A percentile compares a stretch with the other conserved stretches of the same genome.
Conservation (phyloP, 2,888 invertebrate species). For the Parthenolecanium corni region DNA sequence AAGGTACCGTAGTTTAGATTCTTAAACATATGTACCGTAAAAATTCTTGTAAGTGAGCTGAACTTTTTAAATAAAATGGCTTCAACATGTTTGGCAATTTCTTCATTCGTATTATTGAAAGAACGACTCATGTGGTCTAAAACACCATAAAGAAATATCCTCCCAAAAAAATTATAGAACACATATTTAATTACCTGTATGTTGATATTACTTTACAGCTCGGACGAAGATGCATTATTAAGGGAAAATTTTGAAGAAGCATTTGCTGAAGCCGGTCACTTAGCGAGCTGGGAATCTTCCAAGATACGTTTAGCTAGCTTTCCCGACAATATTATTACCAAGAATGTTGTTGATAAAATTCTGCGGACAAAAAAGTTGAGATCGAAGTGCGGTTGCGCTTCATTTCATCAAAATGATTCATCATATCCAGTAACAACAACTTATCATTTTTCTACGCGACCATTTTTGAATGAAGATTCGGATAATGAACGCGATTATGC, state of each 20-base stretch:
- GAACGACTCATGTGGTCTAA: too few species aligned
- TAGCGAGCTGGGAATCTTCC: not conserved
- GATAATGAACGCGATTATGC: not conserved
- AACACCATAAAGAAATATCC: too few species aligned
- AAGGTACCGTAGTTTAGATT: too few species aligned
- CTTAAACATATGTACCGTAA: too few species aligned
- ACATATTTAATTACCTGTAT: too few species aligned
- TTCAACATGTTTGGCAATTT: too few species aligned
- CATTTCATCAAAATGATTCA: not conserved
- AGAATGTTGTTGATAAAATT: not conserved
- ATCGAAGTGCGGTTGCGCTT: not conserved
- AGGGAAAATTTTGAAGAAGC: not conserved
- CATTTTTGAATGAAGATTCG: not conserved
- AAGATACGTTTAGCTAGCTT: not conserved
- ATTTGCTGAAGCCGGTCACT: not conserved
- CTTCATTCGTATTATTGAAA: too few species aligned
- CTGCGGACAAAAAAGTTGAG: not conserved
- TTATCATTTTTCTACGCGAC: not conserved
- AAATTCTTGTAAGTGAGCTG: too few species aligned
- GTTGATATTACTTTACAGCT: too few species aligned
- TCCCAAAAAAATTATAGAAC: too few species aligned
- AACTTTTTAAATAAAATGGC: too few species aligned
- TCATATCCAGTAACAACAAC: not conserved
- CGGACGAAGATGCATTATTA: not conserved
- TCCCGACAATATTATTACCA: constrained; percentile 7